phyloP scores from a whole-genome alignment of 2,113 vertebrate genomes.

The Oryctolagus cuniculus region mOryCun1.1 NC_091434.1:100864501-100865000 shows the following conservation, averaged over 20 bases:
- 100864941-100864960: background rate
- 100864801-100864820: background rate
- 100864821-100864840: background rate
- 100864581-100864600: slow-evolving; percentile 54
- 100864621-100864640: background rate
- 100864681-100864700: slow-evolving; percentile 7
- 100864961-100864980: background rate
- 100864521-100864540: background rate
- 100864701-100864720: background rate
- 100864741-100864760: background rate
- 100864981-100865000: background rate
- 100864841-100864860: background rate
- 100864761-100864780: background rate
- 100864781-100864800: background rate
- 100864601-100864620: background rate
- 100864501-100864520: slow-evolving; percentile 44
- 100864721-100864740: accelerated
- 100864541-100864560: background rate
- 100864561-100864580: slow-evolving; percentile 31
- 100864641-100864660: slow-evolving; percentile 24
- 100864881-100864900: slow-evolving; percentile 23
- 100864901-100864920: background rate
- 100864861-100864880: background rate
- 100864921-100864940: background rate
- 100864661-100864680: background rate